Evolutionary conservation across 2,888 invertebrate genomes (phyloP), one percentile per base, ranked within the genome.

Genomic region (Teleogryllus oceanicus): DNA sequence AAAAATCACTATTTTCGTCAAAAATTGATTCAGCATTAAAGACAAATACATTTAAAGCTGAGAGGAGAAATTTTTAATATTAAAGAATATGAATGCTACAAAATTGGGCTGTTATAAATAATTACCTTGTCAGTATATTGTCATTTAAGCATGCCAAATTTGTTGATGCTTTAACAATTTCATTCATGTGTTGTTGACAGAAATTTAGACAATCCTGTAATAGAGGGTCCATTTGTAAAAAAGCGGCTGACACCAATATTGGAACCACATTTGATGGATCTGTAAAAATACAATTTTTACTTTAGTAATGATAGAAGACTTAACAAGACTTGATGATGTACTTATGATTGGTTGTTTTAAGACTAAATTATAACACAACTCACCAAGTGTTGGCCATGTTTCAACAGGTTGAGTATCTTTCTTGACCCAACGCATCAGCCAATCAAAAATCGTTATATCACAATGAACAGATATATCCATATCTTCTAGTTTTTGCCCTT

Each of bases 391-490:
- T 8, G 95, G 94, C 90, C 91, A 91, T 83, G 91, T 91, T 0
- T 91, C 91, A 81, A 91, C 90, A 81, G 91, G 88, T 81, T 91
- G 89, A 1, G 90, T 88, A 84, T 94, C 94, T 50, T 92, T 90
- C 86, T 96, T 96, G n/a, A 97, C 95, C 96, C 97, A 98, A 83
- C 93, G 92, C 94, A 98, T 96, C 79, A 98, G 88, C 97, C 97
- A 98, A 84, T 97, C 97, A 87, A 98, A 98, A 82, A 98, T 96
- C 86, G 94, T 91, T 80, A 98, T 94, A 87, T 98, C 98, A 86
- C 98, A 98, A 86, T 98, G 98, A 0, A 98, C 98, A 0, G 97
- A 97, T 83, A 98, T 98, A 85, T 98, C 97, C 92, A 97, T 96
- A 85, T 97, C 97, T 85, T 94, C 94, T 11, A 96, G 87, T 80